Evolutionary conservation across 2,113 vertebrate genomes (phyloP).

Genomic region (Nycticorax nycticorax): DNA sequence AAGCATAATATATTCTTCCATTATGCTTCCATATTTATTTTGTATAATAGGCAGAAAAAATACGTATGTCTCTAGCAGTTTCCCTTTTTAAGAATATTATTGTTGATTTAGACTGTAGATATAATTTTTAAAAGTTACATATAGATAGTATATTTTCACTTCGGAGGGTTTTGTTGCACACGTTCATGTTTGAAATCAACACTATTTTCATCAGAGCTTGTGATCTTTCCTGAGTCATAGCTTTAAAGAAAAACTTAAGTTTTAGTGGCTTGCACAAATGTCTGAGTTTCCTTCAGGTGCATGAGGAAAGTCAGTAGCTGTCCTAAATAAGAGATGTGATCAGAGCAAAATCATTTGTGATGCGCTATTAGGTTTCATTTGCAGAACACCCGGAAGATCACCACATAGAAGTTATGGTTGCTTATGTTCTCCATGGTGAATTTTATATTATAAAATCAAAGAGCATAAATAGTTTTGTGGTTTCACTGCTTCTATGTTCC

Average conservation of each 20-base stretch:
- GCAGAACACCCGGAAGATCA: not conserved
- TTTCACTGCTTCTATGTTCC: not conserved
- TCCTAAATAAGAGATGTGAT: not conserved
- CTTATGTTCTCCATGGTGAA: not conserved
- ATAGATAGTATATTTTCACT: not conserved
- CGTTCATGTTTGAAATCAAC: not conserved
- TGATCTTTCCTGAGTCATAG: not conserved
- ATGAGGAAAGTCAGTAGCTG: not conserved
- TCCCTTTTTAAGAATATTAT: not conserved
- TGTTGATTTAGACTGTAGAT: not conserved
- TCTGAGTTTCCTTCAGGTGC: not conserved
- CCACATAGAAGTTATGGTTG: not conserved
- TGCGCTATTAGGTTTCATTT: not conserved
- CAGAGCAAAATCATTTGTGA: not conserved
- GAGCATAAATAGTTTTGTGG: not conserved
- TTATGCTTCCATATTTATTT: slow-evolving; percentile 68
- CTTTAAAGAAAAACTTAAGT: not conserved
- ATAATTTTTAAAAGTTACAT: not conserved
- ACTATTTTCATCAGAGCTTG: not conserved
- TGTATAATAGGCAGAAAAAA: slow-evolving; percentile 23
- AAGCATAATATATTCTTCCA: slow-evolving; percentile 54
- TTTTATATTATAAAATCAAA: not conserved
- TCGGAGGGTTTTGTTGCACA: not conserved
- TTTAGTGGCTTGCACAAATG: not conserved
- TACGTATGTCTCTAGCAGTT: slow-evolving; percentile 13